Evolutionary conservation across 2,797 vertebrate genomes (phyloP).

Genomic region (Cryptoblepharus egeriae): DNA sequence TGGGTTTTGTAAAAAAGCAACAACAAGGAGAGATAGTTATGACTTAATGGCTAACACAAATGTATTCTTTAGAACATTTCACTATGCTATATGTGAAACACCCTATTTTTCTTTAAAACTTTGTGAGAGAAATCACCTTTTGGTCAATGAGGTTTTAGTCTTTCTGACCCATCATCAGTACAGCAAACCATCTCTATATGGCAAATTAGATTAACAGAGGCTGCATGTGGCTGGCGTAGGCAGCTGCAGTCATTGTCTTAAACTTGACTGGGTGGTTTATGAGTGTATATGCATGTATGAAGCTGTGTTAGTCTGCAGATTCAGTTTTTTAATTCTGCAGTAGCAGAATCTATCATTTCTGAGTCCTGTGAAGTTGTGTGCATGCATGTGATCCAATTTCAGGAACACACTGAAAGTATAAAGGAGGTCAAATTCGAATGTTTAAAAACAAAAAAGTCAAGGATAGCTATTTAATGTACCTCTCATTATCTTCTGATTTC

Average conservation of each 20-base stretch:
- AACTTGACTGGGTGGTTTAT: neutral
- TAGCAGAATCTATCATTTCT: neutral
- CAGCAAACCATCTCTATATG: conserved; percentile 7
- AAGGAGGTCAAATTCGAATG: neutral
- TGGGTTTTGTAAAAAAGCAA: neutral
- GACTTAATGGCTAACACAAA: neutral
- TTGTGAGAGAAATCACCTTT: neutral
- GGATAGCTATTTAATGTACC: neutral
- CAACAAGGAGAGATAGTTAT: neutral
- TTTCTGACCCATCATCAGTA: conserved; percentile 38
- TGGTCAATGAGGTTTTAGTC: conserved; percentile 14
- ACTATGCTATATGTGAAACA: neutral
- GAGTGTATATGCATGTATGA: conserved; percentile 18
- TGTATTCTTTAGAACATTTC: conserved; percentile 24
- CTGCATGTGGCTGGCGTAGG: conserved; percentile 31
- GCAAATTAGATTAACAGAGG: conserved; percentile 24
- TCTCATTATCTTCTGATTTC: neutral
- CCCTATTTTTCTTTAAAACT: conserved; percentile 8
- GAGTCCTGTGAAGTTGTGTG: conserved; percentile 23
- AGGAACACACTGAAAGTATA: conserved; percentile 11
- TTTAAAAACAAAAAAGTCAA: neutral
- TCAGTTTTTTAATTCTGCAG: neutral
- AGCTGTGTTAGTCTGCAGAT: neutral
- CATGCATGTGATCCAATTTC: conserved; percentile 22
- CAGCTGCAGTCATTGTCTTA: conserved; percentile 42